Evolutionary conservation across 2,113 vertebrate genomes (phyloP).

Genomic region (Xiphophorus couchianus): DNA sequence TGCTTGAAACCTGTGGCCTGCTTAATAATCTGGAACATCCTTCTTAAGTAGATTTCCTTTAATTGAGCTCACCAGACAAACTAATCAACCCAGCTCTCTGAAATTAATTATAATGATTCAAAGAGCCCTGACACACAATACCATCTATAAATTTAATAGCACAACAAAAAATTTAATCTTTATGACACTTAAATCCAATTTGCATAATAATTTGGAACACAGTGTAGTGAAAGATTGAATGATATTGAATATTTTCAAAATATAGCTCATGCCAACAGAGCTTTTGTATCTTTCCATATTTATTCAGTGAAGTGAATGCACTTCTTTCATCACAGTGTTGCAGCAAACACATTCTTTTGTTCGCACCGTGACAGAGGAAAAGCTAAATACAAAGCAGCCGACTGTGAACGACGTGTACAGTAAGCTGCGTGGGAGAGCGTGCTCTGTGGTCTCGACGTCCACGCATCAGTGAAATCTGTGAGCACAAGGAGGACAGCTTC

Average conservation of each 20-base stretch:
- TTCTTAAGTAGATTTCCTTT: no score
- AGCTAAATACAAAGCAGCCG: constrained; percentile 42
- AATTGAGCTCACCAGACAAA: no score
- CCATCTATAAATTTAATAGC: no score
- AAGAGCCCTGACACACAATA: no score
- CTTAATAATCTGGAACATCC: no score
- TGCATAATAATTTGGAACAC: no score
- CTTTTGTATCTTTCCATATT: neutral
- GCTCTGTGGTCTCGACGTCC: constrained; percentile 65
- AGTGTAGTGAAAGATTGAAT: neutral
- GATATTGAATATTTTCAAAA: neutral
- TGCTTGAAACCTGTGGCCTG: no score
- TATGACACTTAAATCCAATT: no score
- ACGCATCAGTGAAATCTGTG: constrained; percentile 69
- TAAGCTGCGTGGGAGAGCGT: constrained; percentile 59
- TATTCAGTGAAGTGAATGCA: constrained; percentile 4
- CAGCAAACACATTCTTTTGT: constrained; percentile 6
- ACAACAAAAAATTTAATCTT: no score
- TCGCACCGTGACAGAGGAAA: constrained; percentile 21
- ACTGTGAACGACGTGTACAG: constrained; percentile 42
- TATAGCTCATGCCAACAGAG: neutral
- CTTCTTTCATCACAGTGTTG: constrained; percentile 25
- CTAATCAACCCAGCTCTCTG: no score
- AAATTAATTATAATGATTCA: no score
- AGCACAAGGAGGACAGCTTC: constrained; percentile 66